phyloP scores from a whole-genome alignment of 1,140 invertebrate species.

The Cecropterus lyciades region DNA sequence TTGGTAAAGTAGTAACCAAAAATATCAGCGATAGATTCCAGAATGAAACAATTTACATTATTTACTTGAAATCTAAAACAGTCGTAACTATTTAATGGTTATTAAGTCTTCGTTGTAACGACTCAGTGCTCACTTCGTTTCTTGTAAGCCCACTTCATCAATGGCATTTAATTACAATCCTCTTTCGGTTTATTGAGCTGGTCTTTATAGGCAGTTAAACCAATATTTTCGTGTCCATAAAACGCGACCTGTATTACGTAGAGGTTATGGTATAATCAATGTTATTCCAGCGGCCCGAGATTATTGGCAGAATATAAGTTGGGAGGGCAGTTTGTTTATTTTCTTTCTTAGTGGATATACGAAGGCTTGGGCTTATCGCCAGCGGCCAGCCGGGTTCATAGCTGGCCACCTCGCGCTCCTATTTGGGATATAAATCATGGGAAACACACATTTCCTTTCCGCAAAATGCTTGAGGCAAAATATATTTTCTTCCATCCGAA shows the following conservation, averaged over 20 bases:
- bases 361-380: slow-evolving; percentile 75
- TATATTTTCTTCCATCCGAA: slow-evolving; percentile 63
- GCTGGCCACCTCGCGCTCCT: slow-evolving; percentile 67
- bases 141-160: slow-evolving; percentile 35
- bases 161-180: slow-evolving; percentile 49
- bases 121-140: slow-evolving; percentile 18
- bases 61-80: not conserved
- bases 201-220: slow-evolving; percentile 52
- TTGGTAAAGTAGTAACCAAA: no score
- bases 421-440: slow-evolving; percentile 80
- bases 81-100: slow-evolving; percentile 20
- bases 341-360: slow-evolving; percentile 71
- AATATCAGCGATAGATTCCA: no score
- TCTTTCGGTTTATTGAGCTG: slow-evolving; percentile 38
- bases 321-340: slow-evolving; percentile 71
- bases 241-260: slow-evolving; percentile 46
- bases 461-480: slow-evolving; percentile 68
- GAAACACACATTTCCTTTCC: slow-evolving; percentile 80
- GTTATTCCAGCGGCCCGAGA: slow-evolving; percentile 47
- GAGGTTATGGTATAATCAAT: slow-evolving; percentile 51
- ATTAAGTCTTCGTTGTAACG: slow-evolving; percentile 8
- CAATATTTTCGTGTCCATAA: slow-evolving; percentile 47
- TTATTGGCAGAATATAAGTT: slow-evolving; percentile 67
- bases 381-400: slow-evolving; percentile 68
- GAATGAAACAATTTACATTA: no score